Percentiles rank a stretch among this genome's conserved stretches.
Evolutionary conservation across 2,797 vertebrate species (phyloP).

Genomic region (Emys orbicularis): DNA sequence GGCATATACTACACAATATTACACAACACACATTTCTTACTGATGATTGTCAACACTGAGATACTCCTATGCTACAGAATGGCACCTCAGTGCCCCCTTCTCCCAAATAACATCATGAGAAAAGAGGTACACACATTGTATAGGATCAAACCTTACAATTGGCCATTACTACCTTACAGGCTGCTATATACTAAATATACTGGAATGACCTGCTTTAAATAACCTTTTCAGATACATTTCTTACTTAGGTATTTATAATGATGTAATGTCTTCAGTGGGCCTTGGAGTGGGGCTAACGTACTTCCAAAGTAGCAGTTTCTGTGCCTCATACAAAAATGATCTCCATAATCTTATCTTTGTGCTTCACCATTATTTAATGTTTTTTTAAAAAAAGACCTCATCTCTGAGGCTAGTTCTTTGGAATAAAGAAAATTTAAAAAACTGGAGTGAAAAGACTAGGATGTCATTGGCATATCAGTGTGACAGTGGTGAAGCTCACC

Average conservation of each 20-base stretch:
- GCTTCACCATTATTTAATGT: not conserved
- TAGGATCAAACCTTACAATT: not conserved
- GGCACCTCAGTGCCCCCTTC: not conserved
- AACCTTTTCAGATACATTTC: not conserved
- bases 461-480: not conserved
- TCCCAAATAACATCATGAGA: not conserved
- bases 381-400: no score
- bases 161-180: not conserved
- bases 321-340: not conserved
- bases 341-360: not conserved
- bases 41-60: not conserved
- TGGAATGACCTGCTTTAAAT: not conserved
- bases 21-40: not conserved
- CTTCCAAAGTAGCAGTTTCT: not conserved
- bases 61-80: not conserved
- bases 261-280: not conserved
- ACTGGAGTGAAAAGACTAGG: not conserved
- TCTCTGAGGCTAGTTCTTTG: not conserved
- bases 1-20: not conserved
- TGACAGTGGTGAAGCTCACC: rapidly evolving
- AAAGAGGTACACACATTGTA: not conserved
- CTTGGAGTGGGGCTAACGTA: not conserved
- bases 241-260: not conserved
- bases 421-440: not conserved
- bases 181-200: not conserved